Conservation (phyloP, 92 coral and sea anemone species). For the Nematostella vectensis region DNA sequence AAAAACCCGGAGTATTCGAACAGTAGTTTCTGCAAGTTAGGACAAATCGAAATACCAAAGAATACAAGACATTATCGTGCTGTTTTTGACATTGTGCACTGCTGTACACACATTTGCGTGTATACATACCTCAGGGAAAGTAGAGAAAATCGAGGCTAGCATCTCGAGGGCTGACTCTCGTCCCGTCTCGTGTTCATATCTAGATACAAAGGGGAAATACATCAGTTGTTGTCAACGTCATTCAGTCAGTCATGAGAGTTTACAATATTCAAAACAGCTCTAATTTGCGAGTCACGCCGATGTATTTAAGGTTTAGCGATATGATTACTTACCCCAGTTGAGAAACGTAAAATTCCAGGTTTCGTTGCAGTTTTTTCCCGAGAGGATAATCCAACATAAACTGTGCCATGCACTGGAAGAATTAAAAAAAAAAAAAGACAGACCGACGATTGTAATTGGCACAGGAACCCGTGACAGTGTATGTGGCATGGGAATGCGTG, state of each 20-base stretch:
- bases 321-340: slow-evolving; percentile 72
- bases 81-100: too few relatives aligned
- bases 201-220: slow-evolving; percentile 17
- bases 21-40: slow-evolving; percentile 50
- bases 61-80: neutral
- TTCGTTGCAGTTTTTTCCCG: slow-evolving; percentile 76
- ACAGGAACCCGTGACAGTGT: too few relatives aligned
- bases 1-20: slow-evolving; percentile 72
- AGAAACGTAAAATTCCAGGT: slow-evolving; percentile 78
- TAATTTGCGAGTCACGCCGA: too few relatives aligned
- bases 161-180: slow-evolving; percentile 92
- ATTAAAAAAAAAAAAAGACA: neutral
- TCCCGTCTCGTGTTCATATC: slow-evolving; percentile 87
- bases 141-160: slow-evolving; percentile 62
- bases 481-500: too few relatives aligned
- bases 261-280: neutral
- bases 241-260: neutral
- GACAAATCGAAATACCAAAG: slow-evolving; percentile 18
- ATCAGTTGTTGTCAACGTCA: neutral
- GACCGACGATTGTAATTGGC: too few relatives aligned
- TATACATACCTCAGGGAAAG: slow-evolving; percentile 83
- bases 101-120: too few relatives aligned
- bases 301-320: too few relatives aligned
- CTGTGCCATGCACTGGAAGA: slow-evolving; percentile 51
- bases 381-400: slow-evolving; percentile 88